phyloP scores from a whole-genome alignment of 1,140 invertebrate species.

The Bombus soroeensis region DNA sequence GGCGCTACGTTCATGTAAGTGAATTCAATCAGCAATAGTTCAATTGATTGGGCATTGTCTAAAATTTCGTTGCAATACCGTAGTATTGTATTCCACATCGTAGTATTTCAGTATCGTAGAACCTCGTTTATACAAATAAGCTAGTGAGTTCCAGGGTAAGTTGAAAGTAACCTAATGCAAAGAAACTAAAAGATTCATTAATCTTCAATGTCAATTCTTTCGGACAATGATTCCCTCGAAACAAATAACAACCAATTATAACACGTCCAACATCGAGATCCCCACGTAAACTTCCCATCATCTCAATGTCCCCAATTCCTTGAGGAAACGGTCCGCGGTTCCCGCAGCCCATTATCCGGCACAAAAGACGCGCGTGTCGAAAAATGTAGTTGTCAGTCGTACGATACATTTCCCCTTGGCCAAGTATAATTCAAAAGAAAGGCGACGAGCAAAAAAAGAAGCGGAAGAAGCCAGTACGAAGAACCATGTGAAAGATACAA shows the following conservation, averaged over 20 bases:
- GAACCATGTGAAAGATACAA: neutral
- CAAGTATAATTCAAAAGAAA: constrained; percentile 28
- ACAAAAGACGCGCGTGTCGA: constrained; percentile 55
- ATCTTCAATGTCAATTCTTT: neutral
- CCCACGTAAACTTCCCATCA: constrained; percentile 2
- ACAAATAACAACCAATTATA: neutral
- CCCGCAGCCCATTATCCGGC: neutral
- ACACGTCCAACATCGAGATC: neutral
- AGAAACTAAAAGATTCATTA: neutral
- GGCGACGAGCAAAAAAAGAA: constrained; percentile 33
- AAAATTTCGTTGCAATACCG: too few species aligned
- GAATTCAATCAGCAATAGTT: too few species aligned
- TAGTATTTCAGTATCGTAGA: too few species aligned
- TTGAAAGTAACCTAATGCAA: neutral
- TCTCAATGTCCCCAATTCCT: neutral
- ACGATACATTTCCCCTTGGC: constrained; percentile 51
- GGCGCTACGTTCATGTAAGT: too few species aligned
- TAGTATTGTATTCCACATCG: too few species aligned
- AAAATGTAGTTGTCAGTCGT: constrained; percentile 64
- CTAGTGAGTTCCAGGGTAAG: too few species aligned
- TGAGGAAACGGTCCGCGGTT: neutral
- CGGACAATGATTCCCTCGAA: neutral
- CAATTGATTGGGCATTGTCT: too few species aligned
- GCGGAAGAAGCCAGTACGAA: constrained; percentile 7
- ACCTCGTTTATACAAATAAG: too few species aligned